Conservation (phyloP, 2,888 invertebrate species). For the Carcina quercana region DNA sequence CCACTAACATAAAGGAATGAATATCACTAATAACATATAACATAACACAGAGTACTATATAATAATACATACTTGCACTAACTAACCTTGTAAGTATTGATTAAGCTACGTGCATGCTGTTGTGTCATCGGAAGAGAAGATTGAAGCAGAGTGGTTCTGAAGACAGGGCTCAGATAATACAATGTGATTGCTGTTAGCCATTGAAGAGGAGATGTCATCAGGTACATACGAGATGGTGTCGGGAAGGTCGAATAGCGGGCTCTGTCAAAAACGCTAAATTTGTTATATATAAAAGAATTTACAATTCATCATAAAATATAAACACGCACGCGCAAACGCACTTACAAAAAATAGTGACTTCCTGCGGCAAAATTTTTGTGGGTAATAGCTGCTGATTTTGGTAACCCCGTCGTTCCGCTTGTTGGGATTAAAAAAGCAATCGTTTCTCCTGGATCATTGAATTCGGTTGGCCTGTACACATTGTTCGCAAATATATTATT, state of each 20-base stretch:
- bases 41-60: no score
- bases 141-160: conserved; percentile 35
- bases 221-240: conserved; percentile 18
- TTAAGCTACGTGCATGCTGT: conserved; percentile 29
- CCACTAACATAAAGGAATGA: no score
- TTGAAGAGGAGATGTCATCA: conserved; percentile 35
- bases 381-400: conserved; percentile 45
- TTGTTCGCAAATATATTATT: no score
- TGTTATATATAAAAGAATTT: background rate
- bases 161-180: conserved; percentile 26
- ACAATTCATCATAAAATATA: background rate
- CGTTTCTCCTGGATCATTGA: conserved; percentile 42
- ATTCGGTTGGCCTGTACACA: conserved; percentile 33
- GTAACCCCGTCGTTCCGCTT: conserved; percentile 57
- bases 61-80: no score
- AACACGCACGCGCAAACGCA: background rate
- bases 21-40: no score
- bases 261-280: conserved; percentile 23
- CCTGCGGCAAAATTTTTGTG: conserved; percentile 43
- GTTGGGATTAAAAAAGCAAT: conserved; percentile 47
- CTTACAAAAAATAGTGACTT: conserved; percentile 29
- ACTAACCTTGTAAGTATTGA: conserved; percentile 37
- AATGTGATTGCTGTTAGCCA: conserved; percentile 37
- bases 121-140: conserved; percentile 23
- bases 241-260: conserved; percentile 25